Percentiles rank a stretch among this genome's conserved stretches.
These are phyloP conservation scores for Drosophila jambulina DNA, from an alignment of 1,140 invertebrate genomes.

Conservation along the genomic window DNA sequence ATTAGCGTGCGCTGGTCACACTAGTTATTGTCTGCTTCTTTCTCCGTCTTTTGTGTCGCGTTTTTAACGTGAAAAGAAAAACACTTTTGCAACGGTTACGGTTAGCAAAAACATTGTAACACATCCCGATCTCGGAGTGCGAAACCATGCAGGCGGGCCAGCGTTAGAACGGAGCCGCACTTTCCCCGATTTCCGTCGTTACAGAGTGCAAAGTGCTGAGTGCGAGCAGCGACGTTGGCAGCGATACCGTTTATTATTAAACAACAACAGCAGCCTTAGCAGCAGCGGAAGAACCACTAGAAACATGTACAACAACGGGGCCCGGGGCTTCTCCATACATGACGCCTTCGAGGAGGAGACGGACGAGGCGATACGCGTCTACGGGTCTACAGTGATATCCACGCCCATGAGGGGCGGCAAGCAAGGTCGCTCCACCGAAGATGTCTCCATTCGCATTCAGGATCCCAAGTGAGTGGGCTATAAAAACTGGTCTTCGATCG, in stretches of 20 bases:
- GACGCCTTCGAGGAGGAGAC: constrained; percentile 93
- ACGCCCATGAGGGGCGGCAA: constrained; percentile 86
- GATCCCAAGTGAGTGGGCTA: constrained; percentile 83
- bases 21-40: constrained; percentile 25
- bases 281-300: constrained; percentile 30
- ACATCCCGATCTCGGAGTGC: constrained; percentile 35
- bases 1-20: constrained; percentile 15
- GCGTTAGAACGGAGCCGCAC: constrained; percentile 29
- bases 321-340: constrained; percentile 89
- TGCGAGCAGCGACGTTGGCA: constrained; percentile 55
- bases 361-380: constrained; percentile 91
- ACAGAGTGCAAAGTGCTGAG: constrained; percentile 10
- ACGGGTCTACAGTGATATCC: constrained; percentile 89
- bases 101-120: constrained; percentile 29
- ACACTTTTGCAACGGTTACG: constrained; percentile 54
- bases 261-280: constrained; percentile 43
- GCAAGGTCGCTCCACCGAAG: constrained; percentile 84
- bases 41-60: constrained; percentile 66
- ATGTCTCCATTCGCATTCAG: constrained; percentile 84
- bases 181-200: constrained; percentile 31
- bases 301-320: constrained; percentile 78
- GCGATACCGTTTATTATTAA: constrained; percentile 52
- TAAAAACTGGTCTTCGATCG: constrained; percentile 37
- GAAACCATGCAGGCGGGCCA: constrained; percentile 46
- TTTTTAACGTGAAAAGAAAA: constrained; percentile 62